Percentiles rank a stretch among this genome's conserved stretches.
Evolutionary conservation across 2,888 invertebrate genomes (phyloP).

Genomic region (Aspidapion aeneum): DNA sequence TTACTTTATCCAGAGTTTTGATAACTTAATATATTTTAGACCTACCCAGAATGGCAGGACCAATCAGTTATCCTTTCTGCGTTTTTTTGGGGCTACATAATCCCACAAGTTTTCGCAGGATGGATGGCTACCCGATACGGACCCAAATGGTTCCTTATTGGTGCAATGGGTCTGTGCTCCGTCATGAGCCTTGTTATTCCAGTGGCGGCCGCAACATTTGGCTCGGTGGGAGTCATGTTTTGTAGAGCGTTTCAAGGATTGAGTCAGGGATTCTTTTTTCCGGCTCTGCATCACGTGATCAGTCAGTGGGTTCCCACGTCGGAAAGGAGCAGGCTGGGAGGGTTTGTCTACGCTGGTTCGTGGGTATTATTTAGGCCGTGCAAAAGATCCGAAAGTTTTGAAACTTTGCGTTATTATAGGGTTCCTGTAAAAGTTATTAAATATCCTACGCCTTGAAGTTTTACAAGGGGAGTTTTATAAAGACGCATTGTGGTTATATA

Average conservation of each 20-base stretch:
- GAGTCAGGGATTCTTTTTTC: slow-evolving; percentile 70
- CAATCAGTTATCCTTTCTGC: slow-evolving; percentile 62
- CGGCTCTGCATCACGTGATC: slow-evolving; percentile 66
- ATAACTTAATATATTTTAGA: too few relatives aligned
- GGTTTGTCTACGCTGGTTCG: slow-evolving; percentile 58
- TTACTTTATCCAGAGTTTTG: too few relatives aligned
- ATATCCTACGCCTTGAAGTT: too few relatives aligned
- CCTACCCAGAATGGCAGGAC: slow-evolving; percentile 51
- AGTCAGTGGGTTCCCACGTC: slow-evolving; percentile 73
- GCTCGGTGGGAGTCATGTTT: slow-evolving; percentile 59
- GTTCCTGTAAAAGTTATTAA: too few relatives aligned
- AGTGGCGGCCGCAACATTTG: slow-evolving; percentile 60
- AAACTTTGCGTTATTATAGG: too few relatives aligned
- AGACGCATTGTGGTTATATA: too few relatives aligned
- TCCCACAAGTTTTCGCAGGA: slow-evolving; percentile 69
- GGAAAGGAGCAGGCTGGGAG: slow-evolving; percentile 67
- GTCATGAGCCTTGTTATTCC: slow-evolving; percentile 68
- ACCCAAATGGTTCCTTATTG: slow-evolving; percentile 63
- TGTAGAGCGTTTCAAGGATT: slow-evolving; percentile 72
- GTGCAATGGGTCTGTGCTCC: slow-evolving; percentile 58
- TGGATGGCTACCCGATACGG: slow-evolving; percentile 71
- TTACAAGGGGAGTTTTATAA: too few relatives aligned
- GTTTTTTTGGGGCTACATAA: slow-evolving; percentile 78
- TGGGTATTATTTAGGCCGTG: too few relatives aligned
- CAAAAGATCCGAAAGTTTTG: too few relatives aligned